Base-by-base conservation (phyloP, 2,888 invertebrate species). In the Tenthredo amoena region DNA sequence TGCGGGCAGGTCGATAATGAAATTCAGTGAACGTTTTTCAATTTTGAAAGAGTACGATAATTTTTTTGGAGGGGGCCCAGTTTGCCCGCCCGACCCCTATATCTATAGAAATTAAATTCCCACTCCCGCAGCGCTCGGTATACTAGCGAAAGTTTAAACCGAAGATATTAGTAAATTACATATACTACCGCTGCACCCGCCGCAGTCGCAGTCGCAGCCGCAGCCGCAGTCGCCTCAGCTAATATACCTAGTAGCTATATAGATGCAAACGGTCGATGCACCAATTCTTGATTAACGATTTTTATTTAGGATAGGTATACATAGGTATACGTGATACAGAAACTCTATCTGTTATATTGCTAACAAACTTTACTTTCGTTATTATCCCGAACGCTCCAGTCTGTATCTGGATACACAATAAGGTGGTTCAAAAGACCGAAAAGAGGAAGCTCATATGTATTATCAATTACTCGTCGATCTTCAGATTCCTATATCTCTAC, bases 181-280 rank as follows among this genome's bases (percentile, higher is more conserved):
- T 31, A 65, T 50, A 74, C 21, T 74, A 40, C 43, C 26, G 72
- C 72, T 43, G 72, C 40, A 74, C 21, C 26, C 72, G 21, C 72
- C 72, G 72, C 72, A 74, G 72, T 47, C 50, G 31, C 76, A 77
- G 47, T 50, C 76, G 76, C 76, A 77, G 47, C 31, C 74, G 76
- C 76, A 76, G 47, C 76, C 50, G 76, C 76, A 77, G 47, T 47
- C 31, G 50, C 50, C 47, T 43, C 21, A 40, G 26, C 34, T 26
- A n/a, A 12, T 55, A 55, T n/a, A 47, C 9, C 0, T 47, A 43
- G 12, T 15, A 10, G 21, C 55, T 40, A 43, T 43, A 40, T 74
- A 43, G 74, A 15, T 43, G 74, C 26, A 12, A 10, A 40, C 47
- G 76, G 72, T 74, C 72, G 72, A 74, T 74, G 72, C 72, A 74